phyloP scores from a whole-genome alignment of 53 echinoderm and acorn worm species.

The Astropecten irregularis region DNA sequence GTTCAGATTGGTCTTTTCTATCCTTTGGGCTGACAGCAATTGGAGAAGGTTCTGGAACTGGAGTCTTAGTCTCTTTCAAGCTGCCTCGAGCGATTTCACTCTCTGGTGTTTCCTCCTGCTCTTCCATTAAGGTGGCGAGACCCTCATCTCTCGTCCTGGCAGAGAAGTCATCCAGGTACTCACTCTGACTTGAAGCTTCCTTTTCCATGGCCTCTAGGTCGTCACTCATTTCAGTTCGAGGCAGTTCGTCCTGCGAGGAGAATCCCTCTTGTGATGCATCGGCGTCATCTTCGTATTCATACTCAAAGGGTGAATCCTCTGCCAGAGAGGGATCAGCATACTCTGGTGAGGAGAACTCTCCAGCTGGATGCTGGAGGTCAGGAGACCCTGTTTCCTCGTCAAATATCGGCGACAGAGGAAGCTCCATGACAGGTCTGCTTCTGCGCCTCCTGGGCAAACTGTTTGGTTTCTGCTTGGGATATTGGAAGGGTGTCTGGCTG shows the following conservation, averaged over 20 bases:
- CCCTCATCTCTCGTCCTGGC: constrained; percentile 62
- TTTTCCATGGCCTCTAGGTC: constrained; percentile 23
- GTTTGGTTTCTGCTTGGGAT: constrained; percentile 57
- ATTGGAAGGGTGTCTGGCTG: constrained; percentile 58
- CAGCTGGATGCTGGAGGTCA: constrained; percentile 57
- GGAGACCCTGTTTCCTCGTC: constrained; percentile 85
- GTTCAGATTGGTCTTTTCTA: neutral
- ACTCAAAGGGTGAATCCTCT: constrained; percentile 79
- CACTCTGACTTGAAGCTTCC: neutral
- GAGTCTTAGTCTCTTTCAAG: neutral
- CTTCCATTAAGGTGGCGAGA: constrained; percentile 87
- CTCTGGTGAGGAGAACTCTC: constrained; percentile 79
- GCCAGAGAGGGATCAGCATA: constrained; percentile 76
- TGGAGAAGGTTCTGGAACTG: no score
- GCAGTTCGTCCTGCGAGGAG: constrained; percentile 34
- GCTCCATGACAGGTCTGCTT: constrained; percentile 72
- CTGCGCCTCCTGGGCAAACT: constrained; percentile 61
- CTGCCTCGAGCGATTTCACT: neutral
- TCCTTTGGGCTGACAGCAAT: neutral
- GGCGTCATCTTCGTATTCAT: constrained; percentile 74
- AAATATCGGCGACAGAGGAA: constrained; percentile 90
- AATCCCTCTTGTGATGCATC: constrained; percentile 42
- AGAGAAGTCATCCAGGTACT: constrained; percentile 5
- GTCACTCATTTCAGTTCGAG: constrained; percentile 45
- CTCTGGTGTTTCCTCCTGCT: constrained; percentile 73